phyloP scores from a whole-genome alignment of 2,797 vertebrate genomes.

The Coranthus polyacanthus region DNA sequence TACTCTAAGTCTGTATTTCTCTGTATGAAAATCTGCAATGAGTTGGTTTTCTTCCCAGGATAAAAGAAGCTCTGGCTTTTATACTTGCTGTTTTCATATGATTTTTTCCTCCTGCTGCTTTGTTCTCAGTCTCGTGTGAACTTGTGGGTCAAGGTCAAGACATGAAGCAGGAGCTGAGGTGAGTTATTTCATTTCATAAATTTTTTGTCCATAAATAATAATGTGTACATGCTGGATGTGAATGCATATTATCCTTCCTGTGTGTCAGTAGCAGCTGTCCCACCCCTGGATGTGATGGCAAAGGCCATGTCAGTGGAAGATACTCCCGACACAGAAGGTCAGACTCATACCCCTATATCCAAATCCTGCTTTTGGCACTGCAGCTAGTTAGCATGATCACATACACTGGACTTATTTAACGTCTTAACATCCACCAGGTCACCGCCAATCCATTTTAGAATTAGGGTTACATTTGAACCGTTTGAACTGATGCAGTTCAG shows the following conservation, averaged over 20 bases:
- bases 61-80: not conserved
- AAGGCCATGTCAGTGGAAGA: slow-evolving; percentile 94
- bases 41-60: no score
- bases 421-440: no score
- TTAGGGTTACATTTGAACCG: no score
- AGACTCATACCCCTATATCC: not conserved
- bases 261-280: slow-evolving; percentile 89
- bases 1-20: not conserved
- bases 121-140: slow-evolving; percentile 85
- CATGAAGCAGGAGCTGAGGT: slow-evolving; percentile 95
- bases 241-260: slow-evolving; percentile 17
- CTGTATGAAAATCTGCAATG: not conserved
- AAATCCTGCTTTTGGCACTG: not conserved
- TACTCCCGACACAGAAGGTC: slow-evolving; percentile 96
- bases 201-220: not conserved
- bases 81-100: not conserved
- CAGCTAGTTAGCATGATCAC: not conserved
- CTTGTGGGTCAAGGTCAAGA: slow-evolving; percentile 89
- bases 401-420: no score
- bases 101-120: slow-evolving; percentile 18
- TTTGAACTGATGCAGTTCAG: no score
- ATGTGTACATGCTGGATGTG: not conserved
- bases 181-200: slow-evolving; percentile 61
- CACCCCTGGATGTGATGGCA: slow-evolving; percentile 95
- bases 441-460: no score